phyloP scores from a whole-genome alignment of 1,140 invertebrate species.

The Drosophila sulfurigaster region DNA sequence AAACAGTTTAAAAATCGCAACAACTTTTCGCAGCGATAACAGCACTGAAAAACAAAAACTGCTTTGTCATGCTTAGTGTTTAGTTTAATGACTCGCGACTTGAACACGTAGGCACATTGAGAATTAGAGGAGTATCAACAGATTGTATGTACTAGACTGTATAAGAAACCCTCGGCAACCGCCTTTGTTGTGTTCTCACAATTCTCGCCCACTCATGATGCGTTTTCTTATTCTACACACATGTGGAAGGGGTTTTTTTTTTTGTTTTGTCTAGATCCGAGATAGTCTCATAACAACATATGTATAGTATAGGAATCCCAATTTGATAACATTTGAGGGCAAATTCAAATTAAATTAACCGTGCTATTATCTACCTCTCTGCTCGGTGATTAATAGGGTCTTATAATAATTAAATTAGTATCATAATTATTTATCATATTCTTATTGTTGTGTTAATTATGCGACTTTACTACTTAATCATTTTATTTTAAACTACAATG shows the following conservation, averaged over 20 bases:
- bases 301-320: too few species aligned
- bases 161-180: background rate
- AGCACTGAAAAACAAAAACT: slow-evolving; percentile 17
- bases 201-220: slow-evolving; percentile 23
- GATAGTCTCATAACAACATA: background rate
- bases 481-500: slow-evolving; percentile 1
- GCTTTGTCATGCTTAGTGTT: slow-evolving; percentile 57
- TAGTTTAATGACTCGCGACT: slow-evolving; percentile 18
- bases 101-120: slow-evolving; percentile 3
- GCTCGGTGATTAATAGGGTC: too few species aligned
- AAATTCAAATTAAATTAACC: background rate
- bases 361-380: background rate
- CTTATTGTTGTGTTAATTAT: background rate
- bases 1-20: slow-evolving; percentile 30
- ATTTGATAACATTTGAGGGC: background rate
- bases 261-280: slow-evolving; percentile 8
- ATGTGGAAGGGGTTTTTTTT: background rate
- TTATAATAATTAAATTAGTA: too few species aligned
- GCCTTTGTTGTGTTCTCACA: background rate
- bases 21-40: slow-evolving; percentile 35
- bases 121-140: slow-evolving; percentile 1
- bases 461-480: background rate
- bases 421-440: background rate
- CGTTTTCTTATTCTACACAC: background rate
- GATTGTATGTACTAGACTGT: background rate